Evolutionary conservation across 2,113 vertebrate species (phyloP), one percentile per base, ranked within the genome.

Genomic region (Centrocercus urophasianus): DNA sequence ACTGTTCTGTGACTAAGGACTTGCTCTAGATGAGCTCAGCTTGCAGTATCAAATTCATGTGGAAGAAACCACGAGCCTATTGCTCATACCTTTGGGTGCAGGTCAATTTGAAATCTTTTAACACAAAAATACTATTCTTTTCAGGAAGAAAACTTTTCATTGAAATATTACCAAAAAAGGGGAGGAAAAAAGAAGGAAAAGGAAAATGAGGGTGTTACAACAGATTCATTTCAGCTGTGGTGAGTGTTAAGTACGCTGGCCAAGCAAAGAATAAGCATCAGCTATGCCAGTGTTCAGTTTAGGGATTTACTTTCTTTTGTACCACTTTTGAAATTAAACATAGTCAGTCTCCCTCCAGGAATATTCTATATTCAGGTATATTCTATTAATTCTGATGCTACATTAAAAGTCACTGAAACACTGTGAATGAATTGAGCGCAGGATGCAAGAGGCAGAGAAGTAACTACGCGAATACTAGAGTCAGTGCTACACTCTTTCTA

Each of bases 11-110:
- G 87, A 91, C 86, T 78, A 74, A 96, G 92, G 88, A 64, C 83
- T 87, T 74, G 86, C 91, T 95, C 80, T 81, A 20, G 27, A 56
- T 50, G 74, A 86, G 74, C 91, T 92, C 42, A 67, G 73, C 59
- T 40, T 45, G 73, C 52, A 78, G 80, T 38, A 78, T 81, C 57
- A 60, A 78, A 57, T 59, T 87, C 28, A 43, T 19, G 71, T 67
- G 88, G 83, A 81, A 91, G 72, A 78, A 95, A 90, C n/a, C 50
- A 76, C 4, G 5, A 96, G 76, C 14, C 45, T 86, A 9, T 73
- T 80, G 90, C 83, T 94, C 65, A 40, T 32, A 47, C 1, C 11
- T 89, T 92, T 76, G 61, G 74, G 77, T 71, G 40, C 36, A 76
- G 13, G 21, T 61, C 52, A 14, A n/a, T 47, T 86, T 47, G 43